Evolutionary conservation across 2,113 vertebrate genomes (phyloP).

Genomic region (Campylomormyrus tamandua): DNA sequence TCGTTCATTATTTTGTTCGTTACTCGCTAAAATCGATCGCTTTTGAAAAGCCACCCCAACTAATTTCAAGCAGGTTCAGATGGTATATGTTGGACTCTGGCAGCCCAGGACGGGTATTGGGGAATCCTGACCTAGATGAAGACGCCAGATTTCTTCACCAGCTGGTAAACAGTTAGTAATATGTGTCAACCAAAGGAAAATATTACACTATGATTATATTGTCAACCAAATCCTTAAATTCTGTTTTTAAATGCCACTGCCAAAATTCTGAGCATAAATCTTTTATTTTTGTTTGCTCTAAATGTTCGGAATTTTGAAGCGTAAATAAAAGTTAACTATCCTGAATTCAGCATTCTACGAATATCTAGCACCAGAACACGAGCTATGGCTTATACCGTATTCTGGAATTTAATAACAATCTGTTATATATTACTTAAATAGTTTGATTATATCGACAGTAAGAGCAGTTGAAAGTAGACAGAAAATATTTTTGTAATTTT

Average conservation of each 20-base stretch:
- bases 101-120: too few species aligned
- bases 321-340: not conserved
- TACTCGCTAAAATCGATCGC: too few species aligned
- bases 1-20: too few species aligned
- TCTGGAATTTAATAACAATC: not conserved
- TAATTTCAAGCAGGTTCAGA: too few species aligned
- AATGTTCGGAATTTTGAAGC: not conserved
- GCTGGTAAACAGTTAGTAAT: not conserved
- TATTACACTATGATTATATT: not conserved
- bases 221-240: not conserved
- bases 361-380: too few species aligned
- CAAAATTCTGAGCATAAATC: not conserved
- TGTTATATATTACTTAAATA: not conserved
- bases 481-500: not conserved
- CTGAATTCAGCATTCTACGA: too few species aligned
- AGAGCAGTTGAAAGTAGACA: not conserved
- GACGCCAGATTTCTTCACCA: not conserved
- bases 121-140: not conserved
- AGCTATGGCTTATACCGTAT: not conserved
- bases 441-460: not conserved
- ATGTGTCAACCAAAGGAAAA: not conserved
- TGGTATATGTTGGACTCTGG: too few species aligned
- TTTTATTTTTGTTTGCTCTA: not conserved
- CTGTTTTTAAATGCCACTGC: not conserved
- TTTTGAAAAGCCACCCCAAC: too few species aligned